Evolutionary conservation across 1,140 invertebrate genomes (phyloP), one percentile per base, ranked within the genome.

Genomic region (Anastrepha obliqua): DNA sequence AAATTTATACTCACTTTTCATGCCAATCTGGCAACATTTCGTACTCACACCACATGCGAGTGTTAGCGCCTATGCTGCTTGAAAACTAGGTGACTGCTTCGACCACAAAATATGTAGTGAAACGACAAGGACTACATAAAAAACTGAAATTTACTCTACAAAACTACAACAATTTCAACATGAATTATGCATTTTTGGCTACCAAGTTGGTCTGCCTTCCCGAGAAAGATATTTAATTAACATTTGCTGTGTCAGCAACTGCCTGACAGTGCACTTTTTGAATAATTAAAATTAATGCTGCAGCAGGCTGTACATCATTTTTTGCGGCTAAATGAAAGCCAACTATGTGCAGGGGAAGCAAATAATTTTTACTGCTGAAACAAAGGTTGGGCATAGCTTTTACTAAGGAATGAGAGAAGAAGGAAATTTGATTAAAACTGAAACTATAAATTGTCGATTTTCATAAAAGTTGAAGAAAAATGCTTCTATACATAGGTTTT

Each of bases 241-340:
- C 74, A 81, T 81, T 81, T 81, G 74, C 74, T 29, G 47, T 29
- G 44, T 81, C 74, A 55, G 74, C 74, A 17, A 81, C 47, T 81
- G 74, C 74, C 74, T 81, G 74, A 55, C 74, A 81, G 74, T 29
- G 74, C 74, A 81, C 44, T 81, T 81, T 81, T 13, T 81, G 74
- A 51, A 81, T 81, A 81, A 81, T 81, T 81, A 81, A 81, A 81
- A 81, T 81, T 81, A 55, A 81, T 81, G n/a, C 74, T 81, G 74
- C 74, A 55, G 74, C 74, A 81, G 20, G 47, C 20, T 81, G 47
- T 58, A 81, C 13, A 13, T 81, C 47, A 51, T 81, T 67, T 67
- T 67, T 67, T 74, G 39, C 13, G 13, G 39, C 9, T 17, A 17
- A 74, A 74, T 74, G 67, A 17, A 42, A 42, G 11, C 29, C 29